These are phyloP conservation scores for Corythornis cristatus DNA, from an alignment of 2,113 vertebrate species.

Conservation along the genomic window DNA sequence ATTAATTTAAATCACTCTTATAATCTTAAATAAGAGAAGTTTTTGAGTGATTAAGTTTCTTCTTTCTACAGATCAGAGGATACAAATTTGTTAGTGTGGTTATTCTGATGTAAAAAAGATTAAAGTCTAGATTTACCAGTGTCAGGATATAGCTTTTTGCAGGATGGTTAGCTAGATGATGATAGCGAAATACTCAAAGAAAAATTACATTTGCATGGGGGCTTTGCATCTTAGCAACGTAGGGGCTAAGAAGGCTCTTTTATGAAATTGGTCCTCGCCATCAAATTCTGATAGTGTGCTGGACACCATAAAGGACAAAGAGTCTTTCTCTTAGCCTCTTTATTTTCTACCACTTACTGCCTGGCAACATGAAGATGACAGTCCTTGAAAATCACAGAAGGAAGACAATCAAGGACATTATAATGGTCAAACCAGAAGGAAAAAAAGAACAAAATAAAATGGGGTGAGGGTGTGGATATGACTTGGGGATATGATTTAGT, in stretches of 20 bases:
- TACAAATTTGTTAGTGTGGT: neutral
- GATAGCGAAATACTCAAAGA: neutral
- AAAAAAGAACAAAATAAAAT: neutral
- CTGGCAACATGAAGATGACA: neutral
- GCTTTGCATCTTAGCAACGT: neutral
- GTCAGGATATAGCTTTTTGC: neutral
- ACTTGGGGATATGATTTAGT: too few species aligned
- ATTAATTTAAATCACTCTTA: neutral
- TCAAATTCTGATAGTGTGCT: neutral
- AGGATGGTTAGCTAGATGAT: neutral
- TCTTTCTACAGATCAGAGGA: neutral
- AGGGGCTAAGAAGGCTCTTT: neutral
- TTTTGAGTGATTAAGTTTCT: neutral
- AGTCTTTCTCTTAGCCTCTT: neutral
- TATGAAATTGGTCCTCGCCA: neutral
- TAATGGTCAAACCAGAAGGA: neutral
- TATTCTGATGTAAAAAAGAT: neutral
- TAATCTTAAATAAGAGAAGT: neutral
- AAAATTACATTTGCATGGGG: neutral
- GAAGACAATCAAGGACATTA: neutral
- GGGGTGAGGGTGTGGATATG: fast-evolving
- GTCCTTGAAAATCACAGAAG: neutral
- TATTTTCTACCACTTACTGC: neutral
- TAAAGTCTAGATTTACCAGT: neutral
- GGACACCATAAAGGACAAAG: neutral